Percentiles rank a stretch among this genome's conserved stretches.
phyloP scores from a whole-genome alignment of 2,113 vertebrate species.

The Aptenodytes patagonicus region DNA sequence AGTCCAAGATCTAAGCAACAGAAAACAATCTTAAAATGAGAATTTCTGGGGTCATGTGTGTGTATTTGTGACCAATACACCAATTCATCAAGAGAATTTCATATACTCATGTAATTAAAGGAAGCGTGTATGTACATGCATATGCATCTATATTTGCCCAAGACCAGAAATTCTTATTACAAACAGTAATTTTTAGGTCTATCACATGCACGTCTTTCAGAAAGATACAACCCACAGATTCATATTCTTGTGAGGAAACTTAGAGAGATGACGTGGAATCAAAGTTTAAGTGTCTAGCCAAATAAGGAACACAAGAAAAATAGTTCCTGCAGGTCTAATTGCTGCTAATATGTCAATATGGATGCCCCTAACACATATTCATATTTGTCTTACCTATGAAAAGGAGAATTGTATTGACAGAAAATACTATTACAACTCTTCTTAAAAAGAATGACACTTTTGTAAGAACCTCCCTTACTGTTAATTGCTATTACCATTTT shows the following conservation, averaged over 20 bases:
- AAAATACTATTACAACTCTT: conserved; percentile 40
- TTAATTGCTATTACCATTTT: conserved; percentile 32
- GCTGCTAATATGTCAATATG: conserved; percentile 11
- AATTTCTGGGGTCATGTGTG: not conserved
- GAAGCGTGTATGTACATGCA: not conserved
- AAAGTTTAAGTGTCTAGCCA: not conserved
- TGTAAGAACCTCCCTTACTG: not conserved
- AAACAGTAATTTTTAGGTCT: not conserved
- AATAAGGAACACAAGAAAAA: not conserved
- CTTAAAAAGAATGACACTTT: conserved; percentile 3
- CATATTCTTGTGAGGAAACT: not conserved
- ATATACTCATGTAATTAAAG: not conserved
- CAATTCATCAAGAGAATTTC: not conserved
- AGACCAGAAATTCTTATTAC: not conserved
- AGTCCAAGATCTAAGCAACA: not conserved
- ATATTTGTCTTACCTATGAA: not conserved
- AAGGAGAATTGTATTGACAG: conserved; percentile 45
- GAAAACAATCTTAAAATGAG: not conserved
- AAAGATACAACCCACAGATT: not conserved
- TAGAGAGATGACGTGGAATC: not conserved
- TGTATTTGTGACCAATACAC: not conserved
- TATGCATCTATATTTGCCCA: not conserved
- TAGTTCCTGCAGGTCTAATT: not conserved
- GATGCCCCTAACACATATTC: not conserved
- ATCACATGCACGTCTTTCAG: not conserved